Conservation (phyloP, 2,113 vertebrate species). For the Steatornis caripensis region DNA sequence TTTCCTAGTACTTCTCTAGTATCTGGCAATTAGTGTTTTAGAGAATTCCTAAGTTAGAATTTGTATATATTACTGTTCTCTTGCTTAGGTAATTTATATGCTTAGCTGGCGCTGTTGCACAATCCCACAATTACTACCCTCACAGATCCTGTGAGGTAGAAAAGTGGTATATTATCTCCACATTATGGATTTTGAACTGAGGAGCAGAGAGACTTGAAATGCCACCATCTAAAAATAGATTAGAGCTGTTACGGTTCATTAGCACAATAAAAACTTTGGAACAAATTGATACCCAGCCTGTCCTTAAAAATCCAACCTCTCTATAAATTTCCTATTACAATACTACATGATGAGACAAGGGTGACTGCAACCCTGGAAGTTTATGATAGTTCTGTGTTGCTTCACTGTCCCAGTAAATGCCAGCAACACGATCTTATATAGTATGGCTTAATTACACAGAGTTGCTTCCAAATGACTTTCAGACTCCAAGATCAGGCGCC, state of each 20-base stretch:
- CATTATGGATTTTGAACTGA: constrained; percentile 38
- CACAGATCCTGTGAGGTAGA: neutral
- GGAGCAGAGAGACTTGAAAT: constrained; percentile 41
- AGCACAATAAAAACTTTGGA: constrained; percentile 61
- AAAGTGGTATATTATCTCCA: constrained; percentile 14
- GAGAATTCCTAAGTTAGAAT: neutral
- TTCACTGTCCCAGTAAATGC: constrained; percentile 15
- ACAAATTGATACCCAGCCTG: constrained; percentile 31
- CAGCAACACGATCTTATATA: neutral
- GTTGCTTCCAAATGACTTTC: neutral
- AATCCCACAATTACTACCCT: neutral
- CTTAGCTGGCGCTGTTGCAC: neutral
- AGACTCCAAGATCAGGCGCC: neutral
- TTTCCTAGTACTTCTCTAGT: neutral
- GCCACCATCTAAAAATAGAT: constrained; percentile 57
- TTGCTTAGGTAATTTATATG: neutral
- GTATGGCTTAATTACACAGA: neutral
- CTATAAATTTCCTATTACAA: constrained; percentile 5
- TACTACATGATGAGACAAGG: neutral
- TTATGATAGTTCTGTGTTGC: neutral
- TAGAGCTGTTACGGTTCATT: constrained; percentile 50
- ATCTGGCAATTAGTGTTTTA: neutral
- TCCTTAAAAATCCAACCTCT: constrained; percentile 49
- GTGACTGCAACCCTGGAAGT: constrained; percentile 10
- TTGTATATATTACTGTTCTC: neutral